Base-by-base conservation (phyloP, 2,888 invertebrate species). In the Amaurobius ferox region DNA sequence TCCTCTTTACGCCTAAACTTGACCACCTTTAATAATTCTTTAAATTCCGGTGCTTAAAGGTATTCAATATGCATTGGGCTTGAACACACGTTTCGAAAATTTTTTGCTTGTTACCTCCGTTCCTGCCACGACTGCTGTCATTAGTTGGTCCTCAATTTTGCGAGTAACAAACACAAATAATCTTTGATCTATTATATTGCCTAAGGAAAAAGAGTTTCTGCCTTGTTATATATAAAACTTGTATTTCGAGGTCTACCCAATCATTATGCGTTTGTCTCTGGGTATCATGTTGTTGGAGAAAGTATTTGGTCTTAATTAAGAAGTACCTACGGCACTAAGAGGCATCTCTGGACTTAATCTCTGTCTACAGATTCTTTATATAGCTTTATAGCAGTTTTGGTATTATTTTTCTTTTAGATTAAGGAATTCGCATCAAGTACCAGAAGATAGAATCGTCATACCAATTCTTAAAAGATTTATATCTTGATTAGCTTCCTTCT, bases 161-260 rank as follows among this genome's bases (percentile, higher is more conserved):
- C 40, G 39, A 39, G 40, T 79, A 79, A 79, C 79, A 64, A 79
- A 79, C 66, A 71, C 44, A 9, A 29, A 44, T 66, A 79, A 79
- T 79, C 71, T 66, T 67, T 79, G 30, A 48, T 72, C 64, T 44
- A 11, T 1, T 13, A 13, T 29, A 55, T 55, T 64, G 30, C n/a
- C n/a, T n/a, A 29, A 64, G 64, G 64, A 64, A 19, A n/a, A 11
- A 11, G 64, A 35, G 23, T 35, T 35, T 16, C 44, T 44, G 23
- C 11, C 55, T 55, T 55, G 55, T 55, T 55, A n/a, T n/a, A n/a
- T n/a, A n/a, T n/a, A 55, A 55, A 55, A 55, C 55, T 55, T 55
- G 23, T 32, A 28, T 32, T 64, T 26, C 39, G 32, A 9, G 68
- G 61, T 35, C 28, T 44, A 44, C 32, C 13, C 35, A 16, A 16